Base-by-base conservation (phyloP, 1,140 invertebrate genomes). In the Adelges cooleyi region DNA sequence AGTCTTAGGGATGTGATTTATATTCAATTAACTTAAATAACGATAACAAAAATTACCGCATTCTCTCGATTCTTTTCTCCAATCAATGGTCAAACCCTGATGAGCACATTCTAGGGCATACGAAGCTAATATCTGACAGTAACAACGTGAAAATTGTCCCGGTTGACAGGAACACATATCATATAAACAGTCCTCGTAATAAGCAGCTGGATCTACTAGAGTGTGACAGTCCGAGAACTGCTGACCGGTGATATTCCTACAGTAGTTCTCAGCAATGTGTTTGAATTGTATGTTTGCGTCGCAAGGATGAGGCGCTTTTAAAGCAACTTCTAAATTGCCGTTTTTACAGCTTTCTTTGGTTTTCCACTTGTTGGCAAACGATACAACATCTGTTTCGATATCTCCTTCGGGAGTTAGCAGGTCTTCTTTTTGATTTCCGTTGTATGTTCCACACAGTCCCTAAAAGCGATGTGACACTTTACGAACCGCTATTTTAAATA, bases 351-450 rank as follows among this genome's bases (percentile, higher is more conserved):
- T 78, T 71, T 89, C 85, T 25, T 80, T 80, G 0, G 85, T 86
- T 73, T 89, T 90, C 90, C 91, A 94, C 70, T 90, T 90, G 72
- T 91, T 89, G 0, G 88, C 89, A 73, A 95, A 94, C 0, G 84
- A 80, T 9, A 83, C 76, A 0, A 83, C 77, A 0, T 84, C 80
- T 46, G 86, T 82, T 71, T 93, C 90, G 0, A 87, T 73, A 71
- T 92, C 89, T 17, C 86, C 86, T 71, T 92, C 86, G 0, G 86
- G 87, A 0, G 91, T 93, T 6, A 89, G 71, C 73, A 94, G 93
- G 73, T 95, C 92, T 72, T 94, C 89, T 70, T 86, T 86, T 72
- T 90, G 89, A 71, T 90, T 92, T 13, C 81, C 76, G 66, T 87
- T 90, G 72, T 90, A 94, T 1, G 89, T 93, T 18, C 92, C 92